Evolutionary conservation across 1,140 invertebrate genomes (phyloP).

Genomic region (Anastrepha ludens): DNA sequence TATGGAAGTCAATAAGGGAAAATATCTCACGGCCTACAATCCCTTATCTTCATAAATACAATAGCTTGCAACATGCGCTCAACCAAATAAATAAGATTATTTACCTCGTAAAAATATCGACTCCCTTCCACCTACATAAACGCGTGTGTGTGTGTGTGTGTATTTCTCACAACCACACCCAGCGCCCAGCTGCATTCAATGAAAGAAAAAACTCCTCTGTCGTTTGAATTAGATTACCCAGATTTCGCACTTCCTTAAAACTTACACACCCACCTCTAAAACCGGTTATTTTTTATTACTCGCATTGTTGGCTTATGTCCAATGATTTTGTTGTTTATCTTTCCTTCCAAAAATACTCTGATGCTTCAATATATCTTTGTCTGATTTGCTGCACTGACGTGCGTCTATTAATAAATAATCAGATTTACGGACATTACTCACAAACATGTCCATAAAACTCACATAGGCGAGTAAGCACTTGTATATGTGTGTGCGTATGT

Average conservation of each 20-base stretch:
- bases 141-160: too few relatives aligned
- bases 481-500: background rate
- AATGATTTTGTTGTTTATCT: background rate
- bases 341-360: background rate
- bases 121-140: too few relatives aligned
- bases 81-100: background rate
- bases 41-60: background rate
- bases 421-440: constrained; percentile 42
- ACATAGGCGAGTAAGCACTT: background rate
- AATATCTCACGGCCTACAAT: too few relatives aligned
- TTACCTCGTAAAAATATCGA: background rate
- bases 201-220: background rate
- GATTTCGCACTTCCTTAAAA: background rate
- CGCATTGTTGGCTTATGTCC: background rate
- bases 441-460: background rate
- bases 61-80: background rate
- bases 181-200: too few relatives aligned
- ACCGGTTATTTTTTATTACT: background rate
- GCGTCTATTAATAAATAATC: constrained; percentile 39
- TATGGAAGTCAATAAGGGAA: too few relatives aligned
- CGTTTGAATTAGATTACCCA: background rate
- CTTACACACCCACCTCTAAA: background rate
- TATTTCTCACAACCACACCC: too few relatives aligned
- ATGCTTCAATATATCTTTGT: constrained; percentile 13
- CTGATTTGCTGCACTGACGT: background rate